Evolutionary conservation across 2,113 vertebrate species (phyloP), one percentile per base, ranked within the genome.

Genomic region (Pampusana beccarii): DNA sequence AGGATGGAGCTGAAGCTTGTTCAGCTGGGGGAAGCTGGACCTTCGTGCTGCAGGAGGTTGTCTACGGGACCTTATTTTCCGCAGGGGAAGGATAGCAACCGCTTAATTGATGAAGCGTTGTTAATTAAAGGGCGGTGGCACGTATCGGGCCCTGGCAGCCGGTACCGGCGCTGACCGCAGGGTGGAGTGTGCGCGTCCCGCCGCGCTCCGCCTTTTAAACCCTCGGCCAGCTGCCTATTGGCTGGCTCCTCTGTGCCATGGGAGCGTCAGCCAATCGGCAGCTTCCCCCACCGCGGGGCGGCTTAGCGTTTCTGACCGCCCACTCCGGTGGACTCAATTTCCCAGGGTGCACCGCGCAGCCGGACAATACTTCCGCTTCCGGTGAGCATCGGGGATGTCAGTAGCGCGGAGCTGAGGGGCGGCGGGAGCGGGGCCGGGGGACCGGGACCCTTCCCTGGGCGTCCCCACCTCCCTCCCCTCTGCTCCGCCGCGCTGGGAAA

Each of bases 291-390:
- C 4, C 28, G 7, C 13, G 16, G 5, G 1, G 10, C 25, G 3
- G 7, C 26, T 3, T 5, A 2, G 25, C 4, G 2, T 5, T 21
- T 2, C 1, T 2, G 19, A 1, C 21, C 3, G 1, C 13, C 1
- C 1, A 0, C 15, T 1, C 5, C 0, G 21, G 1, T 2, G 36
- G 34, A 94, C 95, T 92, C 36, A 0, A 0, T 40, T 83, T 91
- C 96, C 93, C 95, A 58, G 51, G 5, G 40, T 5, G 72, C 93
- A 24, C 2, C 14, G 74, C 40, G 61, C 16, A 0, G 1, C 4
- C 0, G 2, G 1, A 0, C 0, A 1, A 4, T 4, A 6, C n/a
- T 90, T 92, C 87, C 50, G 21, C n/a, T 90, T 92, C 87, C 50
- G 24, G 56, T 15, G 16, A 3, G 7, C 1, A 16, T 5, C 1